phyloP scores from a whole-genome alignment of 2,797 vertebrate species.

The Halcyon badia region DNA sequence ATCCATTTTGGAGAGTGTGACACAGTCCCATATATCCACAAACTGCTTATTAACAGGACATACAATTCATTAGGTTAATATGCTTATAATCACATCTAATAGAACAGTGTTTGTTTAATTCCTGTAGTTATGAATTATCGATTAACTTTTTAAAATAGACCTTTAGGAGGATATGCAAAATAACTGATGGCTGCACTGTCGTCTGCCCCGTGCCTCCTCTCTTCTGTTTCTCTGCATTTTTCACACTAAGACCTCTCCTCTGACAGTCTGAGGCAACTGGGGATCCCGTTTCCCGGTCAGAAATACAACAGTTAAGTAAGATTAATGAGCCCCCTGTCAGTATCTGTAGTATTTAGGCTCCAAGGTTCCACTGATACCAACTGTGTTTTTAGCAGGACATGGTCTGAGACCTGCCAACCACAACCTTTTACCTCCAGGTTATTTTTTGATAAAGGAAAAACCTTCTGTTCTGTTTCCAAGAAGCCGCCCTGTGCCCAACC shows the following conservation, averaged over 20 bases:
- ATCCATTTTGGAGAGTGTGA: background rate
- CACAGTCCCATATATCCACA: background rate
- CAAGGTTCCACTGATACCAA: background rate
- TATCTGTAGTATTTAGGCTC: background rate
- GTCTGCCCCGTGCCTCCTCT: background rate
- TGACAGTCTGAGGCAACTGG: accelerated
- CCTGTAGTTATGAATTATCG: background rate
- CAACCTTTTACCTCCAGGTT: background rate
- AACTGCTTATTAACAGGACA: background rate
- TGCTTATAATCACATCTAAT: background rate
- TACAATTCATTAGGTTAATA: background rate
- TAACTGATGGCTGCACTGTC: background rate
- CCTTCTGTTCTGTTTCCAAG: background rate
- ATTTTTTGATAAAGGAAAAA: background rate
- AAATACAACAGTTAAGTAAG: background rate
- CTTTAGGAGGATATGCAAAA: background rate
- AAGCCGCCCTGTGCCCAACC: accelerated
- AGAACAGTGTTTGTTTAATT: background rate
- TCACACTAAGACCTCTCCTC: background rate
- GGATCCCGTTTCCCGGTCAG: background rate
- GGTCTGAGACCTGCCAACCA: background rate
- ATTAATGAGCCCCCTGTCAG: background rate
- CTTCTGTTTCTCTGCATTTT: background rate
- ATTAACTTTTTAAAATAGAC: background rate
- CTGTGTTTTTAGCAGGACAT: accelerated